A percentile compares a stretch with the other conserved stretches of the same genome.
These are phyloP conservation scores for Thereva nobilitata DNA, from an alignment of 2,888 invertebrate species.

Conservation along the genomic window DNA sequence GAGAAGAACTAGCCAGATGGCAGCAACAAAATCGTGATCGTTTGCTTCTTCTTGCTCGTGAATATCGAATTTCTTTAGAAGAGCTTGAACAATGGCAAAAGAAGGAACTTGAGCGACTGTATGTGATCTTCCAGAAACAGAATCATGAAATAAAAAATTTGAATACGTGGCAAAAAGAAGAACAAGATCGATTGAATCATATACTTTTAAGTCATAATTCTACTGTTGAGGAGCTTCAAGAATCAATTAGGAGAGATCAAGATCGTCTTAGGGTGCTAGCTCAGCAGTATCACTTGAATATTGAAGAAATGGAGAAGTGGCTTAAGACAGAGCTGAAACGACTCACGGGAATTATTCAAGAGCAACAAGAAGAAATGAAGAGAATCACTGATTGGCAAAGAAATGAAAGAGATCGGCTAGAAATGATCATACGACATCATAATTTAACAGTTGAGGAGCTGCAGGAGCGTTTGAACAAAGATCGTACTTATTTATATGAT, in stretches of 20 bases:
- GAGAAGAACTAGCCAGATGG: conserved; percentile 53
- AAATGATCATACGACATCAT: conserved; percentile 50
- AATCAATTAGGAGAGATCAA: conserved; percentile 52
- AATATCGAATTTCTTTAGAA: conserved; percentile 48
- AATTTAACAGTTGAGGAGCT: conserved; percentile 50
- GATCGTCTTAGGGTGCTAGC: conserved; percentile 51
- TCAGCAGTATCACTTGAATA: conserved; percentile 51
- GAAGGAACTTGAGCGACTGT: conserved; percentile 51
- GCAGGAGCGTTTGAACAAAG: conserved; percentile 50
- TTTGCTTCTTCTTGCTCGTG: conserved; percentile 46
- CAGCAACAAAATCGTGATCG: conserved; percentile 50
- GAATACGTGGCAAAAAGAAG: conserved; percentile 46
- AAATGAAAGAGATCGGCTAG: conserved; percentile 52
- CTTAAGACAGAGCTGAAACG: conserved; percentile 51
- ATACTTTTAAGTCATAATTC: conserved; percentile 53
- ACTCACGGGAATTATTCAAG: conserved; percentile 50
- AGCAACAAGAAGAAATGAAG: conserved; percentile 52
- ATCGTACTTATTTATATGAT: conserved; percentile 50
- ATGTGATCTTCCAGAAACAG: conserved; percentile 49
- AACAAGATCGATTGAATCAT: conserved; percentile 50
- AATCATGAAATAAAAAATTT: conserved; percentile 49
- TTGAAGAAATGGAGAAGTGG: conserved; percentile 53
- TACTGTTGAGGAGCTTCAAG: conserved; percentile 52
- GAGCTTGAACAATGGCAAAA: conserved; percentile 53
- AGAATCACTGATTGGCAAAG: conserved; percentile 53